phyloP scores from a whole-genome alignment of 2,797 vertebrate genomes.

The Pantherophis vulpinus region DNA sequence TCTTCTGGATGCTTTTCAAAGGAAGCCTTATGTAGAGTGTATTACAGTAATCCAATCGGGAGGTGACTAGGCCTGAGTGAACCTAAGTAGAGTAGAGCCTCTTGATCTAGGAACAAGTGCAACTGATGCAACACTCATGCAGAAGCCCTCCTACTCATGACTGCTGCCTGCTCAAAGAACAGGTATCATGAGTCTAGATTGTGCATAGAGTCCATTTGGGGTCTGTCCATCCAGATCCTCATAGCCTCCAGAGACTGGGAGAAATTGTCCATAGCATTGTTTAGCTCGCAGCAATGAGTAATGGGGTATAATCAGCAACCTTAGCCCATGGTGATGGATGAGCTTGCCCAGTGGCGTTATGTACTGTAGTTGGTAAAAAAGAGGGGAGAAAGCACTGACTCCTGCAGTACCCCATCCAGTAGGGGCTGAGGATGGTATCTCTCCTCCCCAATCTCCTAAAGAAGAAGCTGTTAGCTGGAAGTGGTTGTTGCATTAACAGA shows the following conservation, averaged over 20 bases:
- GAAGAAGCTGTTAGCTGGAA: neutral
- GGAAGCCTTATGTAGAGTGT: neutral
- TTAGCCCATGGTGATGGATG: neutral
- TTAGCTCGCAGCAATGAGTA: neutral
- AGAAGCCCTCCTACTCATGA: neutral
- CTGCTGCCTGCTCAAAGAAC: neutral
- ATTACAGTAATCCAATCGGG: neutral
- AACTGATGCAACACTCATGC: neutral
- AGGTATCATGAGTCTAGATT: neutral
- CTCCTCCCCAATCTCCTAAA: neutral
- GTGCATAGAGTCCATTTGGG: too few species aligned
- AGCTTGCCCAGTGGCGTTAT: neutral
- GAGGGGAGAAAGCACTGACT: neutral
- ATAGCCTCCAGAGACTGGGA: neutral
- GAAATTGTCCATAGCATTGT: neutral
- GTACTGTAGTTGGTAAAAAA: neutral
- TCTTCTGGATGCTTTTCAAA: neutral
- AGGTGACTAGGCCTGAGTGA: neutral
- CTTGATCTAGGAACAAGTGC: neutral
- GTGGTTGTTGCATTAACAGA: neutral
- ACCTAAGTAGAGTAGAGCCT: neutral
- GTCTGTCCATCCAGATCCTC: neutral
- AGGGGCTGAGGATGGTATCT: neutral
- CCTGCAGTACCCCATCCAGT: neutral
- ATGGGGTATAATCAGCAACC: neutral